Evolutionary conservation across 2,888 invertebrate genomes (phyloP), one percentile per base, ranked within the genome.

Genomic region (Sympetrum striolatum): DNA sequence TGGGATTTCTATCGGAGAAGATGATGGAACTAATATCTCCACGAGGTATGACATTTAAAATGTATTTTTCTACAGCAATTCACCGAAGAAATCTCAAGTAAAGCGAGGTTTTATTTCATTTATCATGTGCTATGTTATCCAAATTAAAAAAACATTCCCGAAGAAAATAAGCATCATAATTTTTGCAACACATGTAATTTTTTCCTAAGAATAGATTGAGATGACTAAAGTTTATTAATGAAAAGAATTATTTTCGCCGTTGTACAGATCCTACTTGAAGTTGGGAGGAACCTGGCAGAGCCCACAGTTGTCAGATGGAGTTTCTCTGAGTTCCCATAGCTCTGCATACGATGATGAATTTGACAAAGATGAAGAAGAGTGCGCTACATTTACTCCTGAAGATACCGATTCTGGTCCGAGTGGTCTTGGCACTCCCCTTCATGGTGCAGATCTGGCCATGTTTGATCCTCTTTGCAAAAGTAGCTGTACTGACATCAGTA

Each of bases 341-440:
- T 94, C 94, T 39, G 94, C 86, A 37, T 86, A 39, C n/a, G 86
- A 86, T 86, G 86, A 86, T 86, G 86, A 86, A 14, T 86, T 86
- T 22, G 86, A 60, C 4, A 60, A 86, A 14, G 86, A 94, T 91
- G 86, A 86, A 64, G 86, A 94, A 91, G 94, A 94, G 81, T 93
- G 93, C 35, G 93, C 92, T 35, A 93, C 93, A 6, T 92, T 93
- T 90, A 94, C 94, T 91, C 37, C 86, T 37, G 86, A 86, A 60
- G 94, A 94, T 91, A 93, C 94, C n/a, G 94, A 94, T 92, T 94
- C 94, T 4, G 91, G 93, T 22, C 90, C 93, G 81, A 94, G 93
- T 92, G 93, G 93, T 90, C 92, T 93, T 90, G 93, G 93, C 91
- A 91, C 92, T n/a, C 93, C 93, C 58, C 90, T 91, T 73, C 90